Percentiles rank a stretch among this genome's conserved stretches.
Conservation (phyloP, 2,888 invertebrate genomes). For the Euphydryas editha region DNA sequence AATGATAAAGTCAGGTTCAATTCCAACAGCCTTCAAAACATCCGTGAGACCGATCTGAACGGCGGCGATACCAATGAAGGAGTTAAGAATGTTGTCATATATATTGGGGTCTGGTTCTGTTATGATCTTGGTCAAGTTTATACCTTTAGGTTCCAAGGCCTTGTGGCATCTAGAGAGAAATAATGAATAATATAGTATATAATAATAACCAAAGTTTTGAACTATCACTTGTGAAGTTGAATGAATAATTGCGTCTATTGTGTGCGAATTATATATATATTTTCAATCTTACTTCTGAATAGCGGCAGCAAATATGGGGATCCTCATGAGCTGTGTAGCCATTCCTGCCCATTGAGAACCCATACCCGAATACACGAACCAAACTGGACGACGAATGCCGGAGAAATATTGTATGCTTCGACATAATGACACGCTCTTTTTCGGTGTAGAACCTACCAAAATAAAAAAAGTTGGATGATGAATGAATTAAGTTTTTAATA, state of each 20-base stretch:
- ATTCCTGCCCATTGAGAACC: constrained; percentile 89
- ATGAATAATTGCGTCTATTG: no score
- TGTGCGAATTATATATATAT: neutral
- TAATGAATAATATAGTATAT: no score
- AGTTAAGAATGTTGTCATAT: constrained; percentile 87
- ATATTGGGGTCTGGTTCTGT: constrained; percentile 80
- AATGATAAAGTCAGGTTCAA: constrained; percentile 34
- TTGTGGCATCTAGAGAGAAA: constrained; percentile 60
- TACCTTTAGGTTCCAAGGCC: constrained; percentile 84
- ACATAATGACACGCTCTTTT: constrained; percentile 62
- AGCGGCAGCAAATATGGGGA: constrained; percentile 78
- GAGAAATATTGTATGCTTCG: constrained; percentile 85
- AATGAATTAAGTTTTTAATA: constrained; percentile 48
- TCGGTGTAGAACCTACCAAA: constrained; percentile 68
- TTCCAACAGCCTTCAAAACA: constrained; percentile 22
- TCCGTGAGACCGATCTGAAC: constrained; percentile 34
- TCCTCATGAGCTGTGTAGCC: constrained; percentile 81
- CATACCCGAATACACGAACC: constrained; percentile 97
- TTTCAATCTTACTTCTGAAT: constrained; percentile 56
- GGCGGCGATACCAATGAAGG: constrained; percentile 88
- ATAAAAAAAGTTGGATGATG: neutral
- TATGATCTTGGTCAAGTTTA: constrained; percentile 82
- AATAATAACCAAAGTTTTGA: no score
- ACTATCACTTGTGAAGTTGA: no score
- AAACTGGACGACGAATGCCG: constrained; percentile 87